Evolutionary conservation across 2,888 invertebrate species (phyloP), one percentile per base, ranked within the genome.

Genomic region (Crepidodera aurea): DNA sequence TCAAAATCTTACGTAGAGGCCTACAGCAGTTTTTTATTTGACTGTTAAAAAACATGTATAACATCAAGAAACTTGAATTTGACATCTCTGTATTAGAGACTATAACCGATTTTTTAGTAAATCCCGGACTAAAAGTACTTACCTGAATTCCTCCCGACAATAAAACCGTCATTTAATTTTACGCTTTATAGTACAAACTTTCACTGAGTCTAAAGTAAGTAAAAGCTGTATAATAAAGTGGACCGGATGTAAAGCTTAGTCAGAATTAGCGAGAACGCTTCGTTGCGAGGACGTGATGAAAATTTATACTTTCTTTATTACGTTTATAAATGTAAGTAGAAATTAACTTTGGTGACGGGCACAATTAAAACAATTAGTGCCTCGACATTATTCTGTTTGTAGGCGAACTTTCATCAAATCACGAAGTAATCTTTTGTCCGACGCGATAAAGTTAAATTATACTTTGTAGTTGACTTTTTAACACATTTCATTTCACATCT

Each of bases 251-350:
- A 67, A 64, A 65, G 63, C 65, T 65, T 64, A 62, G 65, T 65
- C 51, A 56, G 69, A 69, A 69, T 69, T 67, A 69, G 65, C 60
- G 65, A 62, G 64, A 67, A 48, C 48, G 48, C 15, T 48, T 65
- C 64, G 55, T 60, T 62, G 59, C 46, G 61, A 59, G 56, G 65
- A 69, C 62, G 66, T 64, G 68, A 66, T 61, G 64, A 64, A 67
- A 68, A 62, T 69, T 69, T 69, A 69, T 68, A 66, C 65, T 62
- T 69, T 69, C 69, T 69, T 68, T 68, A 68, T 68, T 65, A 46
- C 62, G 40, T 57, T 59, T 65, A 66, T 62, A 65, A 65, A 65
- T 62, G 65, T 65, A 56, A 60, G 56, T 65, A 64, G 58, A 65
- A 69, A 69, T 69, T 69, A 67, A 69, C 68, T 66, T 56, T 54